Percentiles rank a stretch among this genome's conserved stretches.
Evolutionary conservation across 2,113 vertebrate species (phyloP).

Genomic region (Macheiramphus alcinus): DNA sequence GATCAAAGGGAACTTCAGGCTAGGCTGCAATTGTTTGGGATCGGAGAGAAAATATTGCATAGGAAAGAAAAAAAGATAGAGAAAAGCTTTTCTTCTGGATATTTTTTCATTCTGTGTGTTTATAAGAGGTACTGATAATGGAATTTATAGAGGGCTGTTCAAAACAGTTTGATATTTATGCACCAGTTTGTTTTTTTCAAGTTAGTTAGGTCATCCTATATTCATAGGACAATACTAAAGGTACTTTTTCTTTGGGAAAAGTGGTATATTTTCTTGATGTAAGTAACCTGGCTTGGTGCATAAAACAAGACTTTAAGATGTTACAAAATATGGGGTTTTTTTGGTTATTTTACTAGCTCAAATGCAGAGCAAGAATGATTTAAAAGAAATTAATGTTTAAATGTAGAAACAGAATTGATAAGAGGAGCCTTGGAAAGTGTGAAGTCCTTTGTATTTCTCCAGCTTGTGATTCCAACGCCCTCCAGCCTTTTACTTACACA

Average conservation of each 20-base stretch:
- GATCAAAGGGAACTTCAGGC: background rate
- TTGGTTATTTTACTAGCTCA: background rate
- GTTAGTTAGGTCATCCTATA: background rate
- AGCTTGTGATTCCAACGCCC: background rate
- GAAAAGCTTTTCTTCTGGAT: background rate
- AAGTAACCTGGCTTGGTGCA: background rate
- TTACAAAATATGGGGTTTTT: background rate
- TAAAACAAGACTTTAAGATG: background rate
- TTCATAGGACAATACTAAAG: background rate
- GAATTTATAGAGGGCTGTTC: background rate
- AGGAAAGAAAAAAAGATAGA: background rate
- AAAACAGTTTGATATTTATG: background rate
- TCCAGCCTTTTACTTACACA: background rate
- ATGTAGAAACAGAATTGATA: background rate
- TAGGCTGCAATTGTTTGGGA: background rate
- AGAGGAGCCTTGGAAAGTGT: background rate
- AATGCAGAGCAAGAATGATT: background rate
- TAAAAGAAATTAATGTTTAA: background rate
- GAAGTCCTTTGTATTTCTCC: background rate
- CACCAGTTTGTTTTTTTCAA: background rate
- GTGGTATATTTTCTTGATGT: background rate
- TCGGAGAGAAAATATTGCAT: background rate
- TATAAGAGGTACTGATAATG: background rate
- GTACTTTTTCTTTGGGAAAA: background rate
- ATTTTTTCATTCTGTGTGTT: background rate